Evolutionary conservation across 2,797 vertebrate genomes (phyloP), one percentile per base, ranked within the genome.

Genomic region (Gouania willdenowi): DNA sequence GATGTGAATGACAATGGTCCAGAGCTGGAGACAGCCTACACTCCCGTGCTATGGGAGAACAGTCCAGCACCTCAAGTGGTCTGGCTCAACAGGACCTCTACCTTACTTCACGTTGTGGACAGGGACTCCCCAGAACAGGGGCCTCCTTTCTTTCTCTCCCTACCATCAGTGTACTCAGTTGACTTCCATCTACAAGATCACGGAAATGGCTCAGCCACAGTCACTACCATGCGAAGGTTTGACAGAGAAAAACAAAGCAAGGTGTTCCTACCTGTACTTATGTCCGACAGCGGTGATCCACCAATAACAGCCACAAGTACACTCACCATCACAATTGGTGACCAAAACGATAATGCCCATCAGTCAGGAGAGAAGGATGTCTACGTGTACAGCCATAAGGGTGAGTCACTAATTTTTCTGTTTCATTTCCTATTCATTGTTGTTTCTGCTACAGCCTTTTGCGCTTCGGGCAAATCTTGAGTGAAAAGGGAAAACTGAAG

Each of bases 1-100:
- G 92, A 96, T 64, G 51, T 91, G 47, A 96, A 94, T 50, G 93
- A 96, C 76, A 95, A 93, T 10, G 90, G 86, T n/a, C 93, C 92
- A 0, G 85, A 85, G 63, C 84, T 94, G 66, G 92, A 93, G 63
- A 54, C 71, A 1, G 46, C 44, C 0, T 96, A 96, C 53, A 26
- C 71, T 23, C 93, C 93, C 0, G 37, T 94, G 22, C 80, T 95
- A 43, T 92, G 91, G 92, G 93, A 96, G 72, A 95, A 96, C 31
- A 61, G 57, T 1, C 12, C 81, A 1, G 79, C 75, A 2, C 91
- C 92, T 45, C 90, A 91, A 52, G 59, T 88, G 26, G 87, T 96
- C 19, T 62, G 45, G 40, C 79, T 93, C 48, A 94, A 93, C 67
- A 53, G 50, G 6, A 91, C 73, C n/a, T 93, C 92, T 8, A 77